phyloP scores from a whole-genome alignment of 92 coral and sea anemone genomes.

The Epizoanthus ramosus region DNA sequence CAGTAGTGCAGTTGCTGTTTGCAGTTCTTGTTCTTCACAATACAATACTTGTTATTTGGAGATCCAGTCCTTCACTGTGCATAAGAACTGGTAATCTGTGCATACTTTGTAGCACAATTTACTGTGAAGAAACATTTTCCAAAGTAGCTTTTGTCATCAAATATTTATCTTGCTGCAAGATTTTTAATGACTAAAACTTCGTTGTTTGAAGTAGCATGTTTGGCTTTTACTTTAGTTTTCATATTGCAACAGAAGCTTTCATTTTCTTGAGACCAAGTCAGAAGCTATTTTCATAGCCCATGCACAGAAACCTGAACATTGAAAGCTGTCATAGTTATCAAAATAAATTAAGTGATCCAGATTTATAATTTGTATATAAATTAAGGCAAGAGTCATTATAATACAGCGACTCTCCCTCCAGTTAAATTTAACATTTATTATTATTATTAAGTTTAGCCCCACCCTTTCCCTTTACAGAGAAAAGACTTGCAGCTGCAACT shows the following conservation, averaged over 20 bases:
- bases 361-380: too few species aligned
- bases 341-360: neutral
- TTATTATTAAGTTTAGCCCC: neutral
- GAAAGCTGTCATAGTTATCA: neutral
- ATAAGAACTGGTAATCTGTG: too few species aligned
- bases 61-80: too few species aligned
- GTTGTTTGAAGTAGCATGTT: neutral
- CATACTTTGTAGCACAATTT: too few species aligned
- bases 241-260: neutral
- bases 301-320: neutral
- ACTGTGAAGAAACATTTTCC: neutral
- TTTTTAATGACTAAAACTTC: slow-evolving; percentile 10
- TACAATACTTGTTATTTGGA: too few species aligned
- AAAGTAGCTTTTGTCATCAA: slow-evolving; percentile 14
- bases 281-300: too few species aligned
- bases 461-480: neutral
- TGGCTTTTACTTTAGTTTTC: neutral
- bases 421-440: neutral
- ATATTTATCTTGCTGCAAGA: slow-evolving; percentile 22
- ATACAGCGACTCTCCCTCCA: neutral
- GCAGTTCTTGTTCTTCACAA: neutral
- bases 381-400: too few species aligned
- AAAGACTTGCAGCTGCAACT: too few species aligned
- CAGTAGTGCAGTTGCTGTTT: neutral
- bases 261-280: neutral